These are phyloP conservation scores for Hemitrygon akajei DNA, from an alignment of 2,797 vertebrate species.

Conservation along the genomic window DNA sequence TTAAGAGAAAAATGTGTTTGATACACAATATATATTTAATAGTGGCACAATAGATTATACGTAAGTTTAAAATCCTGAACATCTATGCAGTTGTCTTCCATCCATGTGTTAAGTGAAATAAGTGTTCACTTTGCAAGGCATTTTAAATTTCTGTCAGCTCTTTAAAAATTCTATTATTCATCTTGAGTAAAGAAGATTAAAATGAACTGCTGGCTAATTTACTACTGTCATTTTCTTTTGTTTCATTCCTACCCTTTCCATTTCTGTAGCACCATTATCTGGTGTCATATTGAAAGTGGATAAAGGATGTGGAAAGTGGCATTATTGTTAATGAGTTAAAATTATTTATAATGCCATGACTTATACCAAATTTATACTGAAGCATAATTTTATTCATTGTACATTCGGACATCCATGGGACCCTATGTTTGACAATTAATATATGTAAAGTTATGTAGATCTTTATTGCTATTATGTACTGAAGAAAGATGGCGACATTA, in stretches of 20 bases:
- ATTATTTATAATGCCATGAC: background rate
- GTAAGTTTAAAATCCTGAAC: constrained; percentile 26
- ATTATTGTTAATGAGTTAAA: constrained; percentile 1
- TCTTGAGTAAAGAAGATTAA: constrained; percentile 13
- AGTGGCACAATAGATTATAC: constrained; percentile 26
- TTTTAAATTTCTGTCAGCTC: constrained; percentile 34
- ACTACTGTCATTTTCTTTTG: background rate
- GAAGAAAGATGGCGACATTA: constrained; percentile 31
- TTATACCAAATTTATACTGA: constrained; percentile 5
- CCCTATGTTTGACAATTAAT: constrained; percentile 14
- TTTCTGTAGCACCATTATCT: background rate
- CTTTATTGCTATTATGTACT: background rate
- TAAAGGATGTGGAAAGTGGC: background rate
- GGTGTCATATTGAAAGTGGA: background rate
- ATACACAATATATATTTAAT: constrained; percentile 28
- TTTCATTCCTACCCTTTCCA: background rate
- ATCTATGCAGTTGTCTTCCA: constrained; percentile 30
- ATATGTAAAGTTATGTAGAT: background rate
- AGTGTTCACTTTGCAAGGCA: constrained; percentile 25
- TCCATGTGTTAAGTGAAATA: background rate
- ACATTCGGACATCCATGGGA: background rate
- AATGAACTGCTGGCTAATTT: background rate
- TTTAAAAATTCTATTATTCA: constrained; percentile 14
- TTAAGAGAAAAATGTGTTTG: constrained; percentile 30
- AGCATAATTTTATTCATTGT: constrained; percentile 21